Evolutionary conservation across 2,888 invertebrate species (phyloP).

Genomic region (Megamerina dolium): DNA sequence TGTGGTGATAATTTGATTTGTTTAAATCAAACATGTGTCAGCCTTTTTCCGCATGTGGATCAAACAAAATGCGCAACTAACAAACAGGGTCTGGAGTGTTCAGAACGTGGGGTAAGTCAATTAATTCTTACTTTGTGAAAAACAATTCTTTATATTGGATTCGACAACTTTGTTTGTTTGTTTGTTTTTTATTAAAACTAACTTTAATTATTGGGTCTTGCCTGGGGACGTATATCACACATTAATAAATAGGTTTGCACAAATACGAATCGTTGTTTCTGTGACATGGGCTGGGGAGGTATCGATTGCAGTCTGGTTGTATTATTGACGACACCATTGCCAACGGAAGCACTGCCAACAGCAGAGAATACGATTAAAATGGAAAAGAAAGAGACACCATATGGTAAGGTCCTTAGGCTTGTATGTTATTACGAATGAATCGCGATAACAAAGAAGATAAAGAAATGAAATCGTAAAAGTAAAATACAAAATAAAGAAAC

Average conservation of each 20-base stretch:
- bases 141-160: neutral
- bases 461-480: too few species aligned
- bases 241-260: conserved; percentile 96
- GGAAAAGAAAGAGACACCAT: conserved; percentile 88
- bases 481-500: too few species aligned
- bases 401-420: conserved; percentile 66
- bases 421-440: too few species aligned
- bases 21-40: conserved; percentile 88
- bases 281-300: conserved; percentile 81
- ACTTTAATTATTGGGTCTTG: too few species aligned
- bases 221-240: too few species aligned
- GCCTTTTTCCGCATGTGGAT: conserved; percentile 76
- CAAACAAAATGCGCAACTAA: conserved; percentile 86
- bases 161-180: too few species aligned
- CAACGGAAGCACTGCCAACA: conserved; percentile 55
- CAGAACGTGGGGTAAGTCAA: conserved; percentile 87
- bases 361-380: conserved; percentile 59
- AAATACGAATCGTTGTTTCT: conserved; percentile 87
- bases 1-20: conserved; percentile 92
- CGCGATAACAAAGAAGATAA: too few species aligned
- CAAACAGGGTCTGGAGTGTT: conserved; percentile 83
- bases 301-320: conserved; percentile 78
- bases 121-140: neutral
- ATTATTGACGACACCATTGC: conserved; percentile 59
- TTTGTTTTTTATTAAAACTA: too few species aligned